Conservation (phyloP, 2,113 vertebrate genomes). For the Danionella cerebrum region DNA sequence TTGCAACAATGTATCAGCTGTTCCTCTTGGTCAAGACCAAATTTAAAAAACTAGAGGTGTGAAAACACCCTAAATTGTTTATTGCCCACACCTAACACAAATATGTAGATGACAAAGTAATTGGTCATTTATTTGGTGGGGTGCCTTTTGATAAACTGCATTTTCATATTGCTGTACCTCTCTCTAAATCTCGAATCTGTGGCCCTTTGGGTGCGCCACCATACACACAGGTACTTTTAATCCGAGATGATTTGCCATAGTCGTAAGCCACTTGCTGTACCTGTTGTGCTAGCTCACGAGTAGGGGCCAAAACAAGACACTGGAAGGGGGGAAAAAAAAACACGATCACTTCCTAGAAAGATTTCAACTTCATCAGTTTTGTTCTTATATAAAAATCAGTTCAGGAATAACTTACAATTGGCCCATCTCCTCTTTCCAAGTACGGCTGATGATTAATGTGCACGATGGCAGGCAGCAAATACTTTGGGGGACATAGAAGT, state of each 20-base stretch:
- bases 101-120: too few species aligned
- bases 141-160: too few species aligned
- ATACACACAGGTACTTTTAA: constrained; percentile 97
- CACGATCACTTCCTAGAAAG: too few species aligned
- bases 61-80: too few species aligned
- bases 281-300: constrained; percentile 95
- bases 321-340: too few species aligned
- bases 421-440: constrained; percentile 93
- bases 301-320: constrained; percentile 93
- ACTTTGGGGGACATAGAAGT: constrained; percentile 61
- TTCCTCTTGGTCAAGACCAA: too few species aligned
- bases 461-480: constrained; percentile 92
- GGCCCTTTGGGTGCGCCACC: constrained; percentile 97
- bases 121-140: too few species aligned
- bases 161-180: constrained; percentile 67
- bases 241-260: constrained; percentile 91
- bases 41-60: too few species aligned
- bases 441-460: constrained; percentile 98
- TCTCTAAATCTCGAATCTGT: constrained; percentile 92
- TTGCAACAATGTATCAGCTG: too few species aligned
- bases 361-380: too few species aligned
- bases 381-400: too few species aligned
- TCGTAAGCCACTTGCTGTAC: constrained; percentile 93
- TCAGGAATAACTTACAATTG: constrained; percentile 79
- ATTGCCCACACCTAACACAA: too few species aligned